phyloP scores from a whole-genome alignment of 2,797 vertebrate species.

The Hylomyscus alleni region DNA sequence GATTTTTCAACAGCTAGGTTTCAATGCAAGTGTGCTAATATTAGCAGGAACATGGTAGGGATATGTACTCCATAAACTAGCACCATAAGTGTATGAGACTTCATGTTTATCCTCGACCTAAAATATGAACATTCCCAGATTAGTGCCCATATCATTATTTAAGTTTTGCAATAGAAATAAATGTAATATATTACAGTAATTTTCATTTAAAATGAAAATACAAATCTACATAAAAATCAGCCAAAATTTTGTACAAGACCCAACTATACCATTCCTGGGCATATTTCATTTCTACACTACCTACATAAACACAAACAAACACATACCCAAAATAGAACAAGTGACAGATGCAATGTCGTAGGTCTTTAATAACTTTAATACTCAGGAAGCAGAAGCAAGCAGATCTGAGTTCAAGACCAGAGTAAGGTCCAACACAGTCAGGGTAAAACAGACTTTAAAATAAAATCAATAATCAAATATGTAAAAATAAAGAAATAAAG shows the following conservation, averaged over 20 bases:
- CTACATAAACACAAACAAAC: neutral
- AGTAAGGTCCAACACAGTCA: neutral
- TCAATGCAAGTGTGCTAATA: slow-evolving; percentile 72
- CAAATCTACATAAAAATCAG: neutral
- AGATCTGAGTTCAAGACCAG: neutral
- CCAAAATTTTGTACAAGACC: neutral
- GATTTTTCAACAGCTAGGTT: slow-evolving; percentile 68
- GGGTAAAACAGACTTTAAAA: neutral
- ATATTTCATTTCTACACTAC: neutral
- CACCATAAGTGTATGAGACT: neutral
- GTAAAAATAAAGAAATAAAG: neutral
- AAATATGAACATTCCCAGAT: neutral
- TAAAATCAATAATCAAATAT: neutral
- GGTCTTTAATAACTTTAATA: neutral
- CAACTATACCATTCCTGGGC: no score
- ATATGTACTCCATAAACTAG: slow-evolving; percentile 63
- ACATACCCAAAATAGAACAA: neutral
- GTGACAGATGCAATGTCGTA: no score
- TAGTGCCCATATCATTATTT: neutral
- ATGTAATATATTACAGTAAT: neutral
- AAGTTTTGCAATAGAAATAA: slow-evolving; percentile 56
- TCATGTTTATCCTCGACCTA: slow-evolving; percentile 32
- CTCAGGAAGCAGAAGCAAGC: no score
- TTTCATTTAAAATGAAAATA: slow-evolving; percentile 44
- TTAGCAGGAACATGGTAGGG: slow-evolving; percentile 51